Percentiles rank a stretch among this genome's conserved stretches.
Conservation (phyloP, 1,140 invertebrate genomes). For the Drosophila ironensis region DNA sequence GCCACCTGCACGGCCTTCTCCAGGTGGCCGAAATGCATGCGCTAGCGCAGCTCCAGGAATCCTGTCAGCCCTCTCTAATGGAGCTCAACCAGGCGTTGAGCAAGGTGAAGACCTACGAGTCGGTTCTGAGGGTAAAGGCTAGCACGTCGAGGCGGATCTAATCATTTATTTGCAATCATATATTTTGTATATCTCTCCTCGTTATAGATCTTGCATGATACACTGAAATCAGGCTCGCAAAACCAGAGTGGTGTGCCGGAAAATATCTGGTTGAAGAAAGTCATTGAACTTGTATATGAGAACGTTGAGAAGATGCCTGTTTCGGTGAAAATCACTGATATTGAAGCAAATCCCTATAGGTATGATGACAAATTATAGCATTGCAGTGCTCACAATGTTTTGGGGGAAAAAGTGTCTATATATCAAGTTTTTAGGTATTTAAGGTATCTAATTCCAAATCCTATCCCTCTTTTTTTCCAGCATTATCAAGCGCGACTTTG, state of each 20-base stretch:
- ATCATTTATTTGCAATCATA: no score
- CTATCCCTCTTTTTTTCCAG: no score
- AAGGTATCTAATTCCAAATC: no score
- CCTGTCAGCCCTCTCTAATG: conserved; percentile 47
- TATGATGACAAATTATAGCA: conserved; percentile 15
- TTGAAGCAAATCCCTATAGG: conserved; percentile 56
- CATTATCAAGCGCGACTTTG: no score
- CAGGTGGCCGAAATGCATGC: conserved; percentile 59
- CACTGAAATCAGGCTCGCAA: not conserved
- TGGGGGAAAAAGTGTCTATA: no score
- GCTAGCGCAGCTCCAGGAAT: conserved; percentile 52
- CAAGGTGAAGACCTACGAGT: conserved; percentile 43
- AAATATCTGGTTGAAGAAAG: conserved; percentile 31
- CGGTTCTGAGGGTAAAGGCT: conserved; percentile 51
- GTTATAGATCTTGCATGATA: conserved; percentile 37
- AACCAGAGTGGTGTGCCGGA: conserved; percentile 1
- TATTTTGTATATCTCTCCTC: not conserved
- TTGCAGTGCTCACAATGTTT: no score
- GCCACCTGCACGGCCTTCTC: conserved; percentile 60
- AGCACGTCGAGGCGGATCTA: no score
- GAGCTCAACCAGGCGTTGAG: conserved; percentile 44
- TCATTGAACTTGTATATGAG: conserved; percentile 14
- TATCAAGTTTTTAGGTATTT: no score
- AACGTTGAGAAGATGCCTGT: conserved; percentile 57
- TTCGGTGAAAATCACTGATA: conserved; percentile 26